Percentiles rank a stretch among this genome's conserved stretches.
Conservation (phyloP, 2,113 vertebrate species). For the Illadopsis cleaveri region DNA sequence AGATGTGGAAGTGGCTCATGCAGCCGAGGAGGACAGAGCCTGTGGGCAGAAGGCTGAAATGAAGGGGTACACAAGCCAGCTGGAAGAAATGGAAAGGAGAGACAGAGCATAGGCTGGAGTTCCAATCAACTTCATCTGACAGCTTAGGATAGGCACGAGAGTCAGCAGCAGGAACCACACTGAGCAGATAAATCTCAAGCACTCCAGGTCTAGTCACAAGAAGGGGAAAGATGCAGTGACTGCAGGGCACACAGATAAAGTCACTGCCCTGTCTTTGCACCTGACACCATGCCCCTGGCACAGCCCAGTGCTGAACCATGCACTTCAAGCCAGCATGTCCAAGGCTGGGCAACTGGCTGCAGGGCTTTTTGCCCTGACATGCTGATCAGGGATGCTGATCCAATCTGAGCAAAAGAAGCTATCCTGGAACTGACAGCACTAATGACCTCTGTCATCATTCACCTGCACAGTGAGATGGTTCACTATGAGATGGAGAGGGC, state of each 20-base stretch:
- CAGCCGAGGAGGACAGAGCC: neutral
- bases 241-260: neutral
- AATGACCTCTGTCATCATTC: neutral
- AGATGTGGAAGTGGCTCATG: neutral
- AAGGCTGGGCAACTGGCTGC: neutral
- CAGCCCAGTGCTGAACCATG: neutral
- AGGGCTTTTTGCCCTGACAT: rapidly evolving
- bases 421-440: neutral
- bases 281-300: neutral
- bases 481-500: neutral
- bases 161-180: neutral
- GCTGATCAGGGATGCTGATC: neutral
- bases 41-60: neutral
- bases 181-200: neutral
- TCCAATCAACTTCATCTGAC: neutral
- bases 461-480: neutral
- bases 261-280: neutral
- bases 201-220: neutral
- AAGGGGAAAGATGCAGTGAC: neutral
- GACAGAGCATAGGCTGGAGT: neutral
- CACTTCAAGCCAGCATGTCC: neutral
- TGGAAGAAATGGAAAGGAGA: neutral
- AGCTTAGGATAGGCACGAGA: neutral
- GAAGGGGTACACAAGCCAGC: neutral
- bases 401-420: neutral